Conservation (phyloP, 2,797 vertebrate species). For the Prunella strophiata region DNA sequence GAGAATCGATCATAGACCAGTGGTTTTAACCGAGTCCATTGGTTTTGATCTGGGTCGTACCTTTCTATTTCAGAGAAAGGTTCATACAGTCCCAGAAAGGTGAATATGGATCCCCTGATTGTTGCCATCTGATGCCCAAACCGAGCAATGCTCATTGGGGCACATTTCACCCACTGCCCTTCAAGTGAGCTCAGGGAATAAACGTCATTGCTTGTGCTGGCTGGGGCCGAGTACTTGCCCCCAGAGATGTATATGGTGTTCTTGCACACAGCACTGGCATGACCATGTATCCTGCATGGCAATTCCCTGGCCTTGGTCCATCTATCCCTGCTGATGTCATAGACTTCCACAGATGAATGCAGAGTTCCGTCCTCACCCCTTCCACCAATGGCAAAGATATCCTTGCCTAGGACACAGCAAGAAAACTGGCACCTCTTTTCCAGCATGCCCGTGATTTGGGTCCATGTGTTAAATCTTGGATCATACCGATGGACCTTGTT, state of each 20-base stretch:
- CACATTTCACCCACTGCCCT: constrained; percentile 81
- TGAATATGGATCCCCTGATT: constrained; percentile 84
- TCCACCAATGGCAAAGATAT: constrained; percentile 89
- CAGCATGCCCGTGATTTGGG: constrained; percentile 80
- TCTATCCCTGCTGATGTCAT: constrained; percentile 81
- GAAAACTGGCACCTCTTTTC: constrained; percentile 88
- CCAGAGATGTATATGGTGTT: constrained; percentile 87
- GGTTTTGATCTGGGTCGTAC: constrained; percentile 81
- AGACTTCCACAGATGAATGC: constrained; percentile 87
- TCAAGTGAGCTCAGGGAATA: constrained; percentile 76
- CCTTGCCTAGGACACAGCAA: constrained; percentile 82
- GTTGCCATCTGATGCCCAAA: constrained; percentile 90
- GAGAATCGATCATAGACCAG: constrained; percentile 86
- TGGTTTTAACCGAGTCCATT: constrained; percentile 89
- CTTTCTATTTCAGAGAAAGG: constrained; percentile 94
- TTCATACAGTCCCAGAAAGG: constrained; percentile 91
- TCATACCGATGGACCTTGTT: constrained; percentile 89
- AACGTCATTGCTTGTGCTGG: constrained; percentile 83
- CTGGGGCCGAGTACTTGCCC: constrained; percentile 74
- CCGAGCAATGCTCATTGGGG: constrained; percentile 90
- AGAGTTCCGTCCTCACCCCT: constrained; percentile 61
- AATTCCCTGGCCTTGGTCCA: constrained; percentile 82
- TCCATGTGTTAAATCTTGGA: constrained; percentile 88
- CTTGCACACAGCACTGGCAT: constrained; percentile 84
- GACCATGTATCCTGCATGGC: constrained; percentile 84